Percentiles rank a stretch among this genome's conserved stretches.
Conservation (phyloP, 2,113 vertebrate genomes). For the Ascaphus truei region DNA sequence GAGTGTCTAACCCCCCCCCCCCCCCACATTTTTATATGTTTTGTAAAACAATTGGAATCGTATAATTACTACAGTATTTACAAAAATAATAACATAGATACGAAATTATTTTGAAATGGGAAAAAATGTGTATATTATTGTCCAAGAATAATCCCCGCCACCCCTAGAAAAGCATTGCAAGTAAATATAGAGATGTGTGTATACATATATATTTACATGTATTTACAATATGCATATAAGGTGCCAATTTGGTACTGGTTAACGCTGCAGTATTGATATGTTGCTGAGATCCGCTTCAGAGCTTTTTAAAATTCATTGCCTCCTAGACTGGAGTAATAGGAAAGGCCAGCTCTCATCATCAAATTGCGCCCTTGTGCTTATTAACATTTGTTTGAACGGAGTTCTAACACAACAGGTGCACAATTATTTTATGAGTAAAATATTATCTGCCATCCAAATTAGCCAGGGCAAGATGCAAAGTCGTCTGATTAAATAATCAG, state of each 20-base stretch:
- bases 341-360: conserved; percentile 47
- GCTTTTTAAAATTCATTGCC: conserved; percentile 44
- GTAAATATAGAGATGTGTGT: no score
- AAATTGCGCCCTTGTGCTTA: conserved; percentile 49
- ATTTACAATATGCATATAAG: no score
- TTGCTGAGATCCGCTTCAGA: conserved; percentile 28
- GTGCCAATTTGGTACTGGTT: background rate
- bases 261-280: background rate
- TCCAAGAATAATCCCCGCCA: no score
- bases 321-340: conserved; percentile 41
- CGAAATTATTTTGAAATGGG: no score
- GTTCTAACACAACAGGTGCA: conserved; percentile 75
- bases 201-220: no score
- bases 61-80: no score
- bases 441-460: conserved; percentile 77
- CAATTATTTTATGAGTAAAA: conserved; percentile 78
- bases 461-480: conserved; percentile 70
- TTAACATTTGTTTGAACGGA: conserved; percentile 71
- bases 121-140: no score
- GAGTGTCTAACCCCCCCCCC: no score
- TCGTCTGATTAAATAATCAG: conserved; percentile 80
- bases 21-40: no score
- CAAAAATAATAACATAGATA: no score
- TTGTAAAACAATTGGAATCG: no score
- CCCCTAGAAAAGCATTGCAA: no score